These are phyloP conservation scores for Sebastes diploproa DNA, from an alignment of 2,797 vertebrate genomes.

Conservation along the genomic window DNA sequence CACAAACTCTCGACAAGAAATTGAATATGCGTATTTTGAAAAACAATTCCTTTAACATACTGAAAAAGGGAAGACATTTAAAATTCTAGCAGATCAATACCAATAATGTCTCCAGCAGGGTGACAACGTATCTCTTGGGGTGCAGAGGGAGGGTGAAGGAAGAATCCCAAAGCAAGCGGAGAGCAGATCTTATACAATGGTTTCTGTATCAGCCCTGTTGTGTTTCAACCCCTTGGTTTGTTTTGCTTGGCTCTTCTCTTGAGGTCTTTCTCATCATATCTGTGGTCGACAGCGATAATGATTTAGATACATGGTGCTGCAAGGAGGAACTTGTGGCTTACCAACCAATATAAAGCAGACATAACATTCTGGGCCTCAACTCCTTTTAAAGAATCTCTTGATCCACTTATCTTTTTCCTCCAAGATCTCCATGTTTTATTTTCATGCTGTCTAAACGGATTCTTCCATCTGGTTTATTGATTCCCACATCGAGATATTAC, in stretches of 20 bases:
- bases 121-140: neutral
- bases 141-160: neutral
- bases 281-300: slow-evolving; percentile 34
- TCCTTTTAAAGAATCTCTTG: slow-evolving; percentile 18
- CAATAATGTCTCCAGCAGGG: neutral
- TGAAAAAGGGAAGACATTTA: neutral
- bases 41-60: neutral
- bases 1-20: neutral
- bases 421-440: slow-evolving; percentile 21
- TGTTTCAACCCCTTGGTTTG: slow-evolving; percentile 18
- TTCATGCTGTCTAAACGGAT: neutral
- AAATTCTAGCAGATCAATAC: neutral
- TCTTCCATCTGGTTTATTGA: neutral
- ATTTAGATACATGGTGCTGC: slow-evolving; percentile 34
- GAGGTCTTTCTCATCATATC: slow-evolving; percentile 25
- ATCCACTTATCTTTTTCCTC: slow-evolving; percentile 1
- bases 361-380: slow-evolving; percentile 30
- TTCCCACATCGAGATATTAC: neutral
- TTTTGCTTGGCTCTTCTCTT: slow-evolving; percentile 39
- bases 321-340: slow-evolving; percentile 38
- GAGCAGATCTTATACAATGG: neutral
- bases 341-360: slow-evolving; percentile 10
- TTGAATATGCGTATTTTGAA: neutral
- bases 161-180: neutral
- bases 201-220: slow-evolving; percentile 8